Percentiles rank a stretch among this genome's conserved stretches.
phyloP scores from a whole-genome alignment of 2,797 vertebrate species.

The Halcyon leucocephala region DNA sequence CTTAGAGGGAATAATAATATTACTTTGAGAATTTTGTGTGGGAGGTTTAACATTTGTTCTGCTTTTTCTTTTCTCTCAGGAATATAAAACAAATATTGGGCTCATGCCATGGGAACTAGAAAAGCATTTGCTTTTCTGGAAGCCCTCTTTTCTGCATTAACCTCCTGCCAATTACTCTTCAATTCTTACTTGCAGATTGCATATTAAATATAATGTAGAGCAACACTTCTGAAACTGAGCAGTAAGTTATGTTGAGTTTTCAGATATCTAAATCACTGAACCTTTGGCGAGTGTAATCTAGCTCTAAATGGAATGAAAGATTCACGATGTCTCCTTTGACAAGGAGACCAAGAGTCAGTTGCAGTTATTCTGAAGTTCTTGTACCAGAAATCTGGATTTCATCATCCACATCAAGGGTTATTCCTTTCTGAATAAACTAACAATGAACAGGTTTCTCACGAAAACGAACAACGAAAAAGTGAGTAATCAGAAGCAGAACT shows the following conservation, averaged over 20 bases:
- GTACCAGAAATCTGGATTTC: slow-evolving; percentile 23
- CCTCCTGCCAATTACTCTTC: not conserved
- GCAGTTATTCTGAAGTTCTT: not conserved
- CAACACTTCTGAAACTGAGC: not conserved
- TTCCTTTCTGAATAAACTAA: slow-evolving; percentile 37
- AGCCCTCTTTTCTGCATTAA: not conserved
- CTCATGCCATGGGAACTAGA: slow-evolving; percentile 72
- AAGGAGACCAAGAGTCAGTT: not conserved
- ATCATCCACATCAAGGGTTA: not conserved
- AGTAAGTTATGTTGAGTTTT: not conserved
- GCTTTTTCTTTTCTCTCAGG: slow-evolving; percentile 50
- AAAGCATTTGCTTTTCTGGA: slow-evolving; percentile 31
- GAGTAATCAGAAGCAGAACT: not conserved
- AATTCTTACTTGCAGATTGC: slow-evolving; percentile 12
- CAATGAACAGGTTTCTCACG: not conserved
- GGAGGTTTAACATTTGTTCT: slow-evolving; percentile 56
- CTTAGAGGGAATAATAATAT: slow-evolving; percentile 25
- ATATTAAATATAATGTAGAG: not conserved
- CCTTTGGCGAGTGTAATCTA: not conserved
- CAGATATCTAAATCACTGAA: not conserved
- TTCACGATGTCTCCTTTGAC: not conserved
- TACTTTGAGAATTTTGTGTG: slow-evolving; percentile 52
- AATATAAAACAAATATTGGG: slow-evolving; percentile 57
- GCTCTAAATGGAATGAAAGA: not conserved
- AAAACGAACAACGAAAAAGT: not conserved